Conservation (phyloP, 2,888 invertebrate species). For the Margaritifera margaritifera region DNA sequence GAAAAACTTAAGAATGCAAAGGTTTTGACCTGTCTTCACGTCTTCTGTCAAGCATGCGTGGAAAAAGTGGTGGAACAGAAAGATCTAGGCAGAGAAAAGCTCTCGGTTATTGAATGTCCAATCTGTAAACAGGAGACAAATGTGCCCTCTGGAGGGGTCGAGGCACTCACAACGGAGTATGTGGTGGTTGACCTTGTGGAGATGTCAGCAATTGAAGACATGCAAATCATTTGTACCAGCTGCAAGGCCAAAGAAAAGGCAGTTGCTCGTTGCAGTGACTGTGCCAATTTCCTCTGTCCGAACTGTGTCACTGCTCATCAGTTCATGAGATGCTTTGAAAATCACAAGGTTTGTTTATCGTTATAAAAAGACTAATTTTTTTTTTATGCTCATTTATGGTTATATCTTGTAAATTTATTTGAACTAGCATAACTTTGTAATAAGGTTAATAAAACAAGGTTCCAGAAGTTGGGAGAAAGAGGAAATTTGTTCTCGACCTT, state of each 20-base stretch:
- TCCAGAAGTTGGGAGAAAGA: no score
- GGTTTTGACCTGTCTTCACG: slow-evolving; percentile 93
- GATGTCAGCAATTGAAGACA: slow-evolving; percentile 79
- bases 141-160: slow-evolving; percentile 74
- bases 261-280: slow-evolving; percentile 94
- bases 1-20: slow-evolving; percentile 85
- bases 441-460: background rate
- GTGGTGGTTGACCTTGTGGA: slow-evolving; percentile 80
- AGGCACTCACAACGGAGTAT: slow-evolving; percentile 88
- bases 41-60: slow-evolving; percentile 94
- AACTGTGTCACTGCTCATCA: slow-evolving; percentile 96
- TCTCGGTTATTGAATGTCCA: slow-evolving; percentile 40
- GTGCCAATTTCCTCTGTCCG: slow-evolving; percentile 93
- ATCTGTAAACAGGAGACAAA: slow-evolving; percentile 41
- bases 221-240: slow-evolving; percentile 84
- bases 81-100: slow-evolving; percentile 25
- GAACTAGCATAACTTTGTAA: background rate
- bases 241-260: slow-evolving; percentile 97
- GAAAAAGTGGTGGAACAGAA: slow-evolving; percentile 79
- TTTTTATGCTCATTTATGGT: background rate
- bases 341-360: slow-evolving; percentile 78
- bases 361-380: background rate
- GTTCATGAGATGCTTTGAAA: slow-evolving; percentile 97
- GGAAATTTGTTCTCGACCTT: no score
- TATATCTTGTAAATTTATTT: background rate